Evolutionary conservation across 2,113 vertebrate species (phyloP), one percentile per base, ranked within the genome.

Genomic region (Martes martes): DNA sequence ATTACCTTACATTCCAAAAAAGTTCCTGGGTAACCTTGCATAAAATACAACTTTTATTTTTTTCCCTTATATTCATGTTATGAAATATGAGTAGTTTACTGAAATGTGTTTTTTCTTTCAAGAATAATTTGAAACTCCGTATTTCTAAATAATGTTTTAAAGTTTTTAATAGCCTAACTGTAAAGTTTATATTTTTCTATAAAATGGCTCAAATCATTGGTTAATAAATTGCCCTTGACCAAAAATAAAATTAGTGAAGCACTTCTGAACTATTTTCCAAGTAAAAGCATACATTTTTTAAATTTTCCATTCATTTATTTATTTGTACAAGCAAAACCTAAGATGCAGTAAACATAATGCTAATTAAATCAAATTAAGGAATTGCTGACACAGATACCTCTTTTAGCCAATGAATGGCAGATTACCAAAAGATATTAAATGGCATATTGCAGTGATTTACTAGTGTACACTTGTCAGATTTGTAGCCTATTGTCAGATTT

Each of bases 321-420:
- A 91, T 76, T 95, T 39, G 5, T 61, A 33, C 11, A 79, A 65
- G 11, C 7, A 93, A 96, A 94, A 76, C 4, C 11, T 82, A 83
- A 84, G 8, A 82, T 65, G 26, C 11, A 85, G 6, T 73, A 36
- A 93, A 24, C 28, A 93, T 91, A 94, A 71, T 85, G 33, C 76
- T 85, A 93, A 89, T 86, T 45, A 87, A 80, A 79, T 85, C 23
- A 82, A 91, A 95, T 39, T 82, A 47, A 71, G 65, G 67, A 95
- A 95, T 28, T 91, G 33, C 7, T 96, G 86, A 39, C 47, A 45
- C 57, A 74, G 16, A 26, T 61, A 52, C 67, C 4, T 71, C 13
- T 86, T 93, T 88, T 11, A 42, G 45, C 83, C 19, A 86, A 47
- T 65, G 31, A 80, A 74, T 55, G 50, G 55, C 4, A 42, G 50